These are phyloP conservation scores for Tinea pellionella DNA, from an alignment of 2,888 invertebrate genomes.

Conservation along the genomic window DNA sequence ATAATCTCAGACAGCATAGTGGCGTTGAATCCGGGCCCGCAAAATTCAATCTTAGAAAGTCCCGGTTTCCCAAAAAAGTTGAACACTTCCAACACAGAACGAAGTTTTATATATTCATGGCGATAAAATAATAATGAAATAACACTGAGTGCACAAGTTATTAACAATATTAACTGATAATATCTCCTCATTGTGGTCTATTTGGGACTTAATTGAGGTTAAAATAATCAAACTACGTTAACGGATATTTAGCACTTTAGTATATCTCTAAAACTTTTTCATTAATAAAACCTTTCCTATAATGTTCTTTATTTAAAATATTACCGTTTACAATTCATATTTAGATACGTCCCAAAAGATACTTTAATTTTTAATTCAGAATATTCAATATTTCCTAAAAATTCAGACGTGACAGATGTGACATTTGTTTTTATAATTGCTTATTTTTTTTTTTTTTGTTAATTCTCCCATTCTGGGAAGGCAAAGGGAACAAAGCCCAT, in stretches of 20 bases:
- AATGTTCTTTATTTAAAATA: no score
- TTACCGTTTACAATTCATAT: no score
- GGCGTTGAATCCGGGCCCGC: conserved; percentile 65
- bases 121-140: conserved; percentile 82
- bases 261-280: neutral
- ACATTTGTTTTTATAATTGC: no score
- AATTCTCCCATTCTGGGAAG: no score
- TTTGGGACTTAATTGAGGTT: neutral
- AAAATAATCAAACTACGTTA: neutral
- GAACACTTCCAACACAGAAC: conserved; percentile 86
- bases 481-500: no score
- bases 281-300: no score
- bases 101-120: conserved; percentile 85
- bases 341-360: no score
- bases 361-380: no score
- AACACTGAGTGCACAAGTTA: conserved; percentile 79
- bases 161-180: conserved; percentile 79
- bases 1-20: conserved; percentile 61
- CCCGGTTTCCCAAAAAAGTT: conserved; percentile 86
- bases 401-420: no score
- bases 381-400: no score
- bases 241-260: neutral
- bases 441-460: no score
- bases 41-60: conserved; percentile 59
- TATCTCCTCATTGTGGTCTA: conserved; percentile 80